Evolutionary conservation across 2,113 vertebrate species (phyloP).

Genomic region (Megaceryle torquata): DNA sequence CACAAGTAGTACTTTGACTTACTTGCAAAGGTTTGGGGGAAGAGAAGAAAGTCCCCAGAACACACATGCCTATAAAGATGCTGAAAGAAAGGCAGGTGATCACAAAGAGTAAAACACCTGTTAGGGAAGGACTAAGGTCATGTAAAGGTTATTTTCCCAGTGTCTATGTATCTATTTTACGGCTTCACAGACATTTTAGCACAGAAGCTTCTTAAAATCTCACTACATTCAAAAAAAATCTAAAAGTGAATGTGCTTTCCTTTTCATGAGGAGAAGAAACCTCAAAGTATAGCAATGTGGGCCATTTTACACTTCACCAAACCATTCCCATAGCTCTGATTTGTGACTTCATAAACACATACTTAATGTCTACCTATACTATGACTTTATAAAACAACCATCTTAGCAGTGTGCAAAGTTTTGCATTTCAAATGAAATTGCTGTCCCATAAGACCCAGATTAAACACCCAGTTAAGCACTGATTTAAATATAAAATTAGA

Average conservation of each 20-base stretch:
- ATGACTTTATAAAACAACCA: background rate
- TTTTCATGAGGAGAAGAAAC: background rate
- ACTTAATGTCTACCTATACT: background rate
- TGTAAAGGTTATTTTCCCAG: background rate
- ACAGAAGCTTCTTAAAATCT: background rate
- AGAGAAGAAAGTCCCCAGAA: background rate
- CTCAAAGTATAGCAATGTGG: background rate
- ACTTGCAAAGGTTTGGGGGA: background rate
- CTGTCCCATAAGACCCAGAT: conserved; percentile 10
- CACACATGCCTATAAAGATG: background rate
- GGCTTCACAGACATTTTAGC: background rate
- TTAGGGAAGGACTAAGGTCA: background rate
- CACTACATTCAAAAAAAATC: background rate
- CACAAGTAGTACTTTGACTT: background rate
- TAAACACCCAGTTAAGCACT: conserved; percentile 25
- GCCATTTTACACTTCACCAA: background rate
- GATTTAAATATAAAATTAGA: conserved; percentile 41
- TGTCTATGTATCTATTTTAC: background rate
- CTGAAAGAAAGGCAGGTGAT: background rate
- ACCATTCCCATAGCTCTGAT: background rate
- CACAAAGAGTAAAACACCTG: background rate
- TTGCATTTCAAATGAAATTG: conserved; percentile 40
- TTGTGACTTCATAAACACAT: background rate
- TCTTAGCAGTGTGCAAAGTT: background rate
- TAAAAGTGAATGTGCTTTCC: background rate